Base-by-base conservation (phyloP, 2,113 vertebrate species). In the Lophius piscatorius region DNA sequence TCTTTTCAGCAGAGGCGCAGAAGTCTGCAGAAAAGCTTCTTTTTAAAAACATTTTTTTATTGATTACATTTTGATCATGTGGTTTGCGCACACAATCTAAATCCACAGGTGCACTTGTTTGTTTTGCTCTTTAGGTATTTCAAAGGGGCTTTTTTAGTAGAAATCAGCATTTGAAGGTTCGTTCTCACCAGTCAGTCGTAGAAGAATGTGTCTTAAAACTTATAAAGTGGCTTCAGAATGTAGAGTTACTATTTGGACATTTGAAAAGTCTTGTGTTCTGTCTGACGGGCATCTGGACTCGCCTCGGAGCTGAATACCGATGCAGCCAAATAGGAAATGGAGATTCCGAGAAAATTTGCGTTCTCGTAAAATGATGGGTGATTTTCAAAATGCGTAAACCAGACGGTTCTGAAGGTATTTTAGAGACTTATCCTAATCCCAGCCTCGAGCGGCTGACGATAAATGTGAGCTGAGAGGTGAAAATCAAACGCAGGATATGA, bases 401-500 rank as follows among this genome's bases (percentile, higher is more conserved):
- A 80, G 65, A 65, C 71, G 60, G 64, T 59, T 70, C 47, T 50
- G 35, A 70, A 73, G 55, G 49, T 70, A 45, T 38, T 42, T 48
- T 29, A 57, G n/a, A 80, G 50, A 41, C 62, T 34, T 35, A 22
- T 33, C 46, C 23, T 67, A 73, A 78, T 80, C 67, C 76, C 60
- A 50, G 29, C 21, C 31, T 44, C 59, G 62, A 17, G 24, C 33
- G 59, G 24, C 63, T 79, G 78, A 80, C 73, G 77, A 57, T 41
- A 29, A 65, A 67, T 44, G 73, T 70, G 58, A 78, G 58, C 61
- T 13, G 33, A 61, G 62, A 71, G 65, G 81, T 74, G 54, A 78
- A 63, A 49, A 48, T 69, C 59, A 82, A 78, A 70, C 33, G 41
- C 18, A 63, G 55, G 49, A 33, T 56, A 52, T 60, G 63, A 60